These are phyloP conservation scores for Phortica magna DNA, from an alignment of 2,888 invertebrate genomes.

Conservation along the genomic window DNA sequence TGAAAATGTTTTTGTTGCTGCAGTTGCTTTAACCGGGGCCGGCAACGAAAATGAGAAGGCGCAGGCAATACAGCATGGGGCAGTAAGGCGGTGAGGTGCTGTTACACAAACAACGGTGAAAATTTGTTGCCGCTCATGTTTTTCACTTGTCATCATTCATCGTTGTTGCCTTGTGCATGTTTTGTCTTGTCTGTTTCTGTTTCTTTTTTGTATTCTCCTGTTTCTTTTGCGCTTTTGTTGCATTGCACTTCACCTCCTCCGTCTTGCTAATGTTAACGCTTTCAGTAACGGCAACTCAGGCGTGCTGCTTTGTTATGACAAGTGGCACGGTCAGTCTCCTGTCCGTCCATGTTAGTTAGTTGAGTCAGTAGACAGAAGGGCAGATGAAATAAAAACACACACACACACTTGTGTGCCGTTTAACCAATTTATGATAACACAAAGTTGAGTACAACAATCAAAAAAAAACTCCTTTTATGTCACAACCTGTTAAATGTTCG, in stretches of 20 bases:
- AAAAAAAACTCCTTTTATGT: slow-evolving; percentile 39
- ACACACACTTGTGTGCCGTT: background rate
- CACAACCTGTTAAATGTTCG: slow-evolving; percentile 71
- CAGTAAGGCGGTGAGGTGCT: background rate
- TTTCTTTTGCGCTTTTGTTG: slow-evolving; percentile 39
- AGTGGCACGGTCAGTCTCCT: slow-evolving; percentile 59
- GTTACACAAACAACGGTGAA: slow-evolving; percentile 23
- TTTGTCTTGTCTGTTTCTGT: slow-evolving; percentile 54
- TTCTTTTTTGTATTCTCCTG: slow-evolving; percentile 38
- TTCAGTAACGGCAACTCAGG: slow-evolving; percentile 57
- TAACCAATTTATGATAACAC: slow-evolving; percentile 65
- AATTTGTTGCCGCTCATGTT: slow-evolving; percentile 39
- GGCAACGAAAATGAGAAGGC: background rate
- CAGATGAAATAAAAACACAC: background rate
- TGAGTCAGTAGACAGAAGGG: slow-evolving; percentile 51
- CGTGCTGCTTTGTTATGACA: slow-evolving; percentile 59
- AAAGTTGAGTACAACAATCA: slow-evolving; percentile 42
- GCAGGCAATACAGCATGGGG: background rate
- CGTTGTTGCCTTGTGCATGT: slow-evolving; percentile 36
- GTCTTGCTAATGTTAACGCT: slow-evolving; percentile 32
- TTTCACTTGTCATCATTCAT: slow-evolving; percentile 47
- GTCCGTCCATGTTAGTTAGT: slow-evolving; percentile 40
- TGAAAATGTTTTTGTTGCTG: slow-evolving; percentile 17
- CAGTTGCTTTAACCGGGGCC: background rate
- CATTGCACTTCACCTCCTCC: slow-evolving; percentile 41